Conservation (phyloP, 2,888 invertebrate genomes). For the Eupithecia insigniata region DNA sequence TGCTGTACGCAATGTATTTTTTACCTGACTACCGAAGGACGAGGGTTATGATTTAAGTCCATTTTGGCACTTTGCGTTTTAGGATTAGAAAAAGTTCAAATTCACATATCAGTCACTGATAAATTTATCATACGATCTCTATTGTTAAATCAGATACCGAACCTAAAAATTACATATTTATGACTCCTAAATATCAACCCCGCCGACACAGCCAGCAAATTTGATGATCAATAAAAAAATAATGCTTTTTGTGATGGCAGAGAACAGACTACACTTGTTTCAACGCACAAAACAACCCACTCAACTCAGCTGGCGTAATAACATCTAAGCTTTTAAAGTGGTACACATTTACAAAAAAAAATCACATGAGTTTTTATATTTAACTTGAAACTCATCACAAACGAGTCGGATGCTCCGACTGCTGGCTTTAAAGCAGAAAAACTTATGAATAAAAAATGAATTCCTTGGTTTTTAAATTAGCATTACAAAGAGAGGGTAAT, state of each 20-base stretch:
- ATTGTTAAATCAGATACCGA: not conserved
- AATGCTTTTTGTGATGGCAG: not conserved
- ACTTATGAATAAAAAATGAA: slow-evolving; percentile 85
- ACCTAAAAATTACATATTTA: not conserved
- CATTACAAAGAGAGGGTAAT: slow-evolving; percentile 83
- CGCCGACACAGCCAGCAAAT: not conserved
- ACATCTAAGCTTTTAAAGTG: slow-evolving; percentile 43
- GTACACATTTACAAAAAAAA: slow-evolving; percentile 54
- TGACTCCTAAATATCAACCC: not conserved
- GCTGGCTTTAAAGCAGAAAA: slow-evolving; percentile 80
- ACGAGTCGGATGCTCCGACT: slow-evolving; percentile 77
- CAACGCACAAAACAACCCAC: not conserved
- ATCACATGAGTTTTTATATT: slow-evolving; percentile 61
- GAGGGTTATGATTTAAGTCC: no score
- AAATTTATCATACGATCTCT: no score
- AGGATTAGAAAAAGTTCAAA: no score
- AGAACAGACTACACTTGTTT: not conserved
- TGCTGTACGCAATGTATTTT: not conserved
- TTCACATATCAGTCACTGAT: no score
- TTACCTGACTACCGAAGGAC: no score
- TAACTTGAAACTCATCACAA: slow-evolving; percentile 74
- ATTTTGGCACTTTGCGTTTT: no score
- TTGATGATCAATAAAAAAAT: not conserved
- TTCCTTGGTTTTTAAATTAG: slow-evolving; percentile 84
- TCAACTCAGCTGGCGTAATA: slow-evolving; percentile 34